Base-by-base conservation (phyloP, 2,888 invertebrate species). In the Tanypteryx hageni region DNA sequence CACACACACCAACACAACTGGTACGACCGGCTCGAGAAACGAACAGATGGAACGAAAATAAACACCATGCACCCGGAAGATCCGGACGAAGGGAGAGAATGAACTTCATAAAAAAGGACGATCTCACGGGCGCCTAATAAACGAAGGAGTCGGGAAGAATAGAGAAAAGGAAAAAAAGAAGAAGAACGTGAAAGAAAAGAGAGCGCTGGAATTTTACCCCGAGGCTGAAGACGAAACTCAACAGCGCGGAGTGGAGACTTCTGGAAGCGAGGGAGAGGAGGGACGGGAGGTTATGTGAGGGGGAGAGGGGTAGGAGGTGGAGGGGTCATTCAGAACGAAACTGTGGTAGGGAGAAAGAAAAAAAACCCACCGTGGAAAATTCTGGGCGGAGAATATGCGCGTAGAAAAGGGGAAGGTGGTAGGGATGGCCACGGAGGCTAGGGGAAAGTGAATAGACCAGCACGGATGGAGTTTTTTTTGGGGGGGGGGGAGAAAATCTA, bases 61-160 rank as follows among this genome's bases (percentile, higher is more conserved):
- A 89, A 89, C 89, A 89, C 64, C 31, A 18, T 13, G 22, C 64
- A 89, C 89, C 89, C 89, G 89, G 89, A 89, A 89, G 89, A 89
- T 64, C 89, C 44, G 27, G 27, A 18, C 44, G 86, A 31, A 61
- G 59, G 27, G 14, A 7, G 61, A 27, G 27, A 16, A 31, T 56
- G 85, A 44, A n/a, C 83, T 10, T 64, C 64, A 7, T n/a, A 64
- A 18, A 64, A 14, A 31, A 31, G 59, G 16, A 76, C 27, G 9
- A 22, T 27, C 76, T 27, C 76, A 27, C 89, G 89, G 89, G 44
- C 61, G 61, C 44, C 68, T 89, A 64, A 89, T 64, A 68, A 68
- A 89, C 64, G 64, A 64, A 89, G 64, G 44, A 44, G 44, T 44
- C 44, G 44, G 44, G 44, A 5, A 5, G 13, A 11, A 82, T 27